Base-by-base conservation (phyloP, 2,888 invertebrate species). In the Muschampia staudingeri region DNA sequence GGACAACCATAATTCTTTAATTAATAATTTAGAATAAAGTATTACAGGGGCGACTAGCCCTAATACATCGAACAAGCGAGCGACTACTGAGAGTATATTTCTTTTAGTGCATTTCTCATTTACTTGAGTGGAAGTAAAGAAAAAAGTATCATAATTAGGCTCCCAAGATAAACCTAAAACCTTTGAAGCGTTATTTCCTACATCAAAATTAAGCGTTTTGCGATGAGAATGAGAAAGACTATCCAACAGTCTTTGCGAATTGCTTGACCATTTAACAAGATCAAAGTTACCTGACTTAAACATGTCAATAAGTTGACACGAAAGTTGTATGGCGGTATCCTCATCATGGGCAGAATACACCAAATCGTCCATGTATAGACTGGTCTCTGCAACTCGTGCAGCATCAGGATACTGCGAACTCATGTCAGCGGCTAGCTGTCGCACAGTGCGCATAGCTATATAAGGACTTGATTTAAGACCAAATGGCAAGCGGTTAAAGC, bases 1-100 rank as follows among this genome's bases (percentile, higher is more conserved):
- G 25, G 19, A 61, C 25, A 61, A 25, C 56, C 56, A 61, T 61
- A 61, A 61, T 25, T 61, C 56, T 25, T 61, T 61, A 61, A 61
- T 61, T 4, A 61, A 25, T 25, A 61, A 25, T 61, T 61, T 61
- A 11, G 56, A 19, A 25, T 25, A 61, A 25, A 61, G 25, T 1
- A 61, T 61, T 2, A 61, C 56, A 19, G 56, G 56, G 11, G 56
- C 56, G 8, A 61, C 25, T 25, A 61, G 25, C 0, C 56, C 56
- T 9, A 61, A 25, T 9, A 61, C 56, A 61, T 61, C 56, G 25
- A 61, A 61, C 25, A 61, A 61, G 11, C 56, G 56, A 6, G 56
- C 56, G 56, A 61, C 56, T 61, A 61, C 4, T 9, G 56, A 61
- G 9, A 61, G 56, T 61, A 61, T 61, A 1, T 9, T 25, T 11